Evolutionary conservation across 2,888 invertebrate genomes (phyloP).

Genomic region (Acleris sparsana): DNA sequence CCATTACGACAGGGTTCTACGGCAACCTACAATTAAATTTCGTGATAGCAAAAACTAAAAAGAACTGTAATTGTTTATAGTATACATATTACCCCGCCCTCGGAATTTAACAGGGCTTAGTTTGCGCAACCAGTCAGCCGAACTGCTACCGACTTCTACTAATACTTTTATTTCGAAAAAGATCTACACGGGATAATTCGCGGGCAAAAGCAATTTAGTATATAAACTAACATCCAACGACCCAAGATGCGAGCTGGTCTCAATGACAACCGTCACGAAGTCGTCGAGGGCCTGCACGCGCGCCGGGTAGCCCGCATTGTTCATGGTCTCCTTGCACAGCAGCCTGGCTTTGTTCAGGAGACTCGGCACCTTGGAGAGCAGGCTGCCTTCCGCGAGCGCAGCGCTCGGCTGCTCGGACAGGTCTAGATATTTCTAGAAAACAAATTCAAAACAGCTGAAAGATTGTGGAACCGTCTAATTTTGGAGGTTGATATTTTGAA

Average conservation of each 20-base stretch:
- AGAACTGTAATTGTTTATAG: too few relatives aligned
- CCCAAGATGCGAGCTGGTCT: constrained; percentile 87
- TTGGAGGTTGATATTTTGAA: too few relatives aligned
- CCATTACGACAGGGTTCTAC: too few relatives aligned
- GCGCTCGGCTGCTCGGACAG: constrained; percentile 59
- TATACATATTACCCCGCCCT: too few relatives aligned
- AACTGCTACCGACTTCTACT: too few relatives aligned
- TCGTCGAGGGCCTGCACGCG: constrained; percentile 86
- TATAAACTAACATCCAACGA: constrained; percentile 79
- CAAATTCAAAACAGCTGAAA: not conserved
- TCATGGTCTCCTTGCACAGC: constrained; percentile 86
- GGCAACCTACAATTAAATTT: too few relatives aligned
- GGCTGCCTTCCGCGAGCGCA: constrained; percentile 56
- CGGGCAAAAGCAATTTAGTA: too few relatives aligned
- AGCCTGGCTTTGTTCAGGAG: constrained; percentile 85
- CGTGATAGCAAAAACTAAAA: too few relatives aligned
- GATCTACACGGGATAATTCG: too few relatives aligned
- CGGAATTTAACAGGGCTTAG: too few relatives aligned
- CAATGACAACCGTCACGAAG: constrained; percentile 86
- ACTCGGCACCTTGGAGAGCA: constrained; percentile 65
- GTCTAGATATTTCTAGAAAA: constrained; percentile 72
- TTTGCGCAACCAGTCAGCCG: too few relatives aligned
- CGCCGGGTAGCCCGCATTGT: constrained; percentile 82
- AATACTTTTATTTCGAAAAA: too few relatives aligned
- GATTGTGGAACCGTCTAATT: not conserved